Base-by-base conservation (phyloP, 2,888 invertebrate species). In the Drosophila pseudotalamancana region DNA sequence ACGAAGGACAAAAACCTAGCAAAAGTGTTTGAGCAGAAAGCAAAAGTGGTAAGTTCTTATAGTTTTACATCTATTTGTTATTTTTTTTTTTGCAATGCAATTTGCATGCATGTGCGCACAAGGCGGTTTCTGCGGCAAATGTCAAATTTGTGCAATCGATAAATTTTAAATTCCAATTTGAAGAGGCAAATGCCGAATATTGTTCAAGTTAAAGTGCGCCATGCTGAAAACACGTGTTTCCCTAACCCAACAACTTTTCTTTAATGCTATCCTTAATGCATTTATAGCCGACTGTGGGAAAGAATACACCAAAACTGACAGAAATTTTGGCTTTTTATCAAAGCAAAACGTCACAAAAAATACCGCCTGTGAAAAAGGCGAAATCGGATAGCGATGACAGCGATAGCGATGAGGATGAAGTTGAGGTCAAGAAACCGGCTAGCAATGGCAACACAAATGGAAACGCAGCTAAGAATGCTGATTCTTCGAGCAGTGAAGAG, bases 41-140 rank as follows among this genome's bases (percentile, higher is more conserved):
- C 94, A 1, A 95, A 96, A 89, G 94, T 95, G 92, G 96, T 96
- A 93, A 94, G 95, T 93, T 32, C 32, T 34, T 34, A 9, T 16
- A 6, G 19, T 11, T 12, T 40, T 25, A 37, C 45, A 32, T 35
- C 0, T 5, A 25, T 50, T 16, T 37, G 3, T 21, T 9, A 12
- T 50, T 18, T 9, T 27, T 21, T 21, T 57, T 50, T 4, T 29
- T 55, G 57, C 57, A 66, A 40, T 8, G 23, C 25, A 29, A 25
- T 21, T 12, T 12, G 16, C 5, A 23, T 51, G 27, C 39, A 31
- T 51, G 35, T 46, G 14, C 35, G 27, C 37, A 32, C 12, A 3
- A 23, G 4, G 1, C 29, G 16, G 12, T 8, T 6, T 2, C 16
- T 32, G 50, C 14, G 48, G 39, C 16, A 31, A 49, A 51, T 32